Conservation (phyloP, 1,140 invertebrate species). For the Hirudo medicinalis region DNA sequence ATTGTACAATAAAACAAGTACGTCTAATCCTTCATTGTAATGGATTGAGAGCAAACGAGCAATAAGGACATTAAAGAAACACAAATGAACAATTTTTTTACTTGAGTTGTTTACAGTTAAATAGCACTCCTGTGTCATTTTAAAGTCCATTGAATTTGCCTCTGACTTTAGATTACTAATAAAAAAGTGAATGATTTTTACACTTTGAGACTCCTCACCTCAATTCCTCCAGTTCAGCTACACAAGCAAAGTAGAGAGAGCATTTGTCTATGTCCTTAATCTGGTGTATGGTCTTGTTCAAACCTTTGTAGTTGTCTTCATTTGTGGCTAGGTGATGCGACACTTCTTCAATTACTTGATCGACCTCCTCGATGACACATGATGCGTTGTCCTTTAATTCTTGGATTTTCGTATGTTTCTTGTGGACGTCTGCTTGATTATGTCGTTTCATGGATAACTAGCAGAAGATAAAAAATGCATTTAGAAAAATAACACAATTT, state of each 20-base stretch:
- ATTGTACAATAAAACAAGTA: too few species aligned
- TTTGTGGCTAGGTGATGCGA: background rate
- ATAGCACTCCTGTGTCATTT: too few species aligned
- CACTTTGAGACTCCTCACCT: conserved; percentile 39
- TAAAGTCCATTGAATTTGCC: too few species aligned
- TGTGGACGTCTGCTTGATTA: background rate
- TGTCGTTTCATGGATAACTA: background rate
- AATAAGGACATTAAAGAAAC: too few species aligned
- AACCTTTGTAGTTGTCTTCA: conserved; percentile 38
- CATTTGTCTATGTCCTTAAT: conserved; percentile 50
- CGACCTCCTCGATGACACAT: background rate
- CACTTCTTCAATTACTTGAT: background rate
- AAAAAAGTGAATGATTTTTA: too few species aligned
- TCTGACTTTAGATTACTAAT: too few species aligned
- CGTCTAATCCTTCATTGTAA: too few species aligned
- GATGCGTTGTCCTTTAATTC: background rate
- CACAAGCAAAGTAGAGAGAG: conserved; percentile 50
- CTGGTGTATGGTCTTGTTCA: conserved; percentile 45
- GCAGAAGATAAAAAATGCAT: background rate
- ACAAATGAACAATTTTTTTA: too few species aligned
- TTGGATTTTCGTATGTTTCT: background rate
- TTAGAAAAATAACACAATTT: background rate
- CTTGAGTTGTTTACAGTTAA: too few species aligned
- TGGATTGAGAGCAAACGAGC: too few species aligned
- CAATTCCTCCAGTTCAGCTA: conserved; percentile 53